Evolutionary conservation across 2,888 invertebrate genomes (phyloP), one percentile per base, ranked within the genome.

Genomic region (Scaptomyza cyrtandrae): DNA sequence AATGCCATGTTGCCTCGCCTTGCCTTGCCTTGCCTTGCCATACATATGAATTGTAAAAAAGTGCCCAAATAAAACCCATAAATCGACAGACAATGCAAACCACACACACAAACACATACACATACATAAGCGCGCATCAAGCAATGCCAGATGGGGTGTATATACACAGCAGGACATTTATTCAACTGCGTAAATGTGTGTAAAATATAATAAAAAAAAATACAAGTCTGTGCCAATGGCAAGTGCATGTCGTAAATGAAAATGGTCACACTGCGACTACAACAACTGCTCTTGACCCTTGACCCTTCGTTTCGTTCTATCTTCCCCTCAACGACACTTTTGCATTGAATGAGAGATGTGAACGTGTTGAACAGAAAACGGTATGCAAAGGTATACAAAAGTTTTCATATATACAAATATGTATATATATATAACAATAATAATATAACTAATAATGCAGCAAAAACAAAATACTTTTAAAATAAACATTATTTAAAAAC

Each of bases 41-140:
- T n/a, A 35, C 10, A 71, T 62, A 70, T 77, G 74, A 71, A 71
- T 69, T 69, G 75, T 74, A 78, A 83, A 83, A 83, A 78, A 84
- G 83, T 84, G 74, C 80, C 80, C 73, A 86, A 84, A 86, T 84
- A 84, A 86, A 86, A 80, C 68, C 83, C 83, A 84, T 86, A 84
- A 84, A 86, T 84, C 80, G 83, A 83, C 83, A 78, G 76, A 83
- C 86, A 83, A 86, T 83, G 83, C 78, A 74, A 53, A 72, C 72
- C 70, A 63, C 52, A 50, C 50, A 46, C 50, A 49, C 35, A 19
- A 14, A 39, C 49, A 57, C 33, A 10, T 44, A 48, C 19, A 44
- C 41, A 29, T 9, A 33, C 10, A 33, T 33, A 33, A 2, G 2
- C 52, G 33, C 59, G 35, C 53, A 35, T 49, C 27, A 16, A 57